These are phyloP conservation scores for Chinchilla lanigera DNA, from an alignment of 2,113 vertebrate genomes.

Conservation along the genomic window DNA sequence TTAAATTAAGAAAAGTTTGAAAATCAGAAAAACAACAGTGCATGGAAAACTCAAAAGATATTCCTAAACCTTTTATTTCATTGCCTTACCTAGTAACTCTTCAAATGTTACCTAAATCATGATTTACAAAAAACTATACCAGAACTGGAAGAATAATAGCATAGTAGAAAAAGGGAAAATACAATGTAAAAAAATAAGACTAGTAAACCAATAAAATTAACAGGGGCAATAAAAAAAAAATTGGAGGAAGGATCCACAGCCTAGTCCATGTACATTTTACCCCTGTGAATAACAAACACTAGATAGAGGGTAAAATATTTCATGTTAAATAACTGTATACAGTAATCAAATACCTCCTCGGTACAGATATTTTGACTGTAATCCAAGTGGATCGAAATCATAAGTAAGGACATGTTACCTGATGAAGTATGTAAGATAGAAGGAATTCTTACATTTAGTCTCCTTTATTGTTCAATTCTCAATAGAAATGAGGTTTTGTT, in stretches of 20 bases:
- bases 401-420: background rate
- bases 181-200: background rate
- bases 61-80: conserved; percentile 34
- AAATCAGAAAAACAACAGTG: conserved; percentile 20
- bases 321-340: background rate
- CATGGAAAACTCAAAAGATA: background rate
- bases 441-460: background rate
- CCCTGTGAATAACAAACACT: background rate
- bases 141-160: background rate
- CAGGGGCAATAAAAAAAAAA: background rate
- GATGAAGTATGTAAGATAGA: background rate
- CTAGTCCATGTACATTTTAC: background rate
- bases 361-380: background rate
- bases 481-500: background rate
- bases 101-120: conserved; percentile 20
- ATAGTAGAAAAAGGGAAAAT: background rate
- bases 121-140: conserved; percentile 6
- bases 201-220: conserved; percentile 20
- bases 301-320: conserved; percentile 20
- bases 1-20: conserved; percentile 29
- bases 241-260: background rate
- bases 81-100: background rate
- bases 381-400: background rate
- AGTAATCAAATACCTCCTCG: conserved; percentile 11
- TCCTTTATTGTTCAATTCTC: background rate